Evolutionary conservation across 2,113 vertebrate genomes (phyloP), one percentile per base, ranked within the genome.

Genomic region (Apteryx owenii): DNA sequence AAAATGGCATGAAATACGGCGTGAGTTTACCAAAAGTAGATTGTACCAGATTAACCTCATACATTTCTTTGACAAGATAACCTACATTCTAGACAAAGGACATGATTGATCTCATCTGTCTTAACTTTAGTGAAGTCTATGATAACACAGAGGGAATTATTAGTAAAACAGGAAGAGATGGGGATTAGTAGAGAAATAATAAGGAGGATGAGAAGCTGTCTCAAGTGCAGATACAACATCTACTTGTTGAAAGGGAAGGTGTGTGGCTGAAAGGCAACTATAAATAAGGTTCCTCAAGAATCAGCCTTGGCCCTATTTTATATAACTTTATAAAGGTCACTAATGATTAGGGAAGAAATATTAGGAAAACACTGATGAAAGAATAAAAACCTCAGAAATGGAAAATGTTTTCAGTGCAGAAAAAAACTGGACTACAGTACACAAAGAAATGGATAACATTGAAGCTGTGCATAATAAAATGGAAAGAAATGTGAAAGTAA

Each of bases 21-120:
- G 33, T 22, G 36, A 44, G 44, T 23, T 97, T 96, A 96, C 84
- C 62, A 2, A 91, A 96, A 97, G 88, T 70, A 91, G 95, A 85
- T 97, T 91, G 88, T 70, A 89, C 54, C 81, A 93, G 95, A 89
- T 96, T 96, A 96, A 94, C 79, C 85, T 95, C 70, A 75, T 94
- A 69, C 17, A 88, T 96, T 93, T 94, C 81, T 93, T 89, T 91
- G 75, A 91, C 79, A 72, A 96, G 85, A 96, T 94, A 97, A 94
- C 91, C 91, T 89, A 70, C 79, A n/a, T 92, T 93, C 53, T 56
- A 93, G 89, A 94, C 87, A 94, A 95, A 91, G 78, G 89, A 95
- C 38, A 81, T 77, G 95, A 94, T 66, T 93, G 93, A 96, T 96
- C 66, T 60, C 85, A 82, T 88, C 93, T 85, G 44, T 88, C 87